Base-by-base conservation (phyloP, 2,113 vertebrate species). In the Lepisosteus oculatus region DNA sequence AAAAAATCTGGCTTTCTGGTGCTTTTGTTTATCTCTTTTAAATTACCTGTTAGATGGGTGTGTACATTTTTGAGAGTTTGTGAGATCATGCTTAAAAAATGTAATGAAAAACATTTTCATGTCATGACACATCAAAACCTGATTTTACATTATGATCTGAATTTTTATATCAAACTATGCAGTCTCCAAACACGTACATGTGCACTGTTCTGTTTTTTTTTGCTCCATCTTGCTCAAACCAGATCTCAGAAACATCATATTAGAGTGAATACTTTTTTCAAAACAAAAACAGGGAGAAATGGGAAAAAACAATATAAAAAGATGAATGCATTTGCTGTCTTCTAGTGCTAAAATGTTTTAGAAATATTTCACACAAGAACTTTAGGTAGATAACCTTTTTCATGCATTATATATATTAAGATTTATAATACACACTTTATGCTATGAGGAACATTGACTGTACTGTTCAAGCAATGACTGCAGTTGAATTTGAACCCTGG, bases 71-170 rank as follows among this genome's bases (percentile, higher is more conserved):
- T 83, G 86, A 83, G 85, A 62, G 76, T 70, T 89, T 79, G 88
- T 95, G 94, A 96, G 89, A 86, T 97, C 95, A 98, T 90, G 84
- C 89, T 86, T 88, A 84, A 98, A 96, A 97, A 97, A 98, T 97
- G 91, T 91, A 92, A 86, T 92, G 90, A 95, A 98, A 95, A 96
- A 95, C 92, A 94, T 90, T 88, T 93, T 97, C 97, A 75, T 95
- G 96, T 94, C 91, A 72, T 92, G 80, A 96, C 96, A 92, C 91
- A 97, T 97, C 95, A 83, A 89, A 87, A 93, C 91, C 88, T 91
- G 92, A 92, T 94, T 95, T 94, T 95, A 89, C 87, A 87, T 92
- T 94, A 91, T 88, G 74, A 78, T 79, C 70, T 43, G 68, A 61
- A 82, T 87, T 88, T 91, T 79, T 82, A 79, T 81, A 71, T 57